Conservation (phyloP, 2,113 vertebrate species). For the Xiphorhynchus elegans region DNA sequence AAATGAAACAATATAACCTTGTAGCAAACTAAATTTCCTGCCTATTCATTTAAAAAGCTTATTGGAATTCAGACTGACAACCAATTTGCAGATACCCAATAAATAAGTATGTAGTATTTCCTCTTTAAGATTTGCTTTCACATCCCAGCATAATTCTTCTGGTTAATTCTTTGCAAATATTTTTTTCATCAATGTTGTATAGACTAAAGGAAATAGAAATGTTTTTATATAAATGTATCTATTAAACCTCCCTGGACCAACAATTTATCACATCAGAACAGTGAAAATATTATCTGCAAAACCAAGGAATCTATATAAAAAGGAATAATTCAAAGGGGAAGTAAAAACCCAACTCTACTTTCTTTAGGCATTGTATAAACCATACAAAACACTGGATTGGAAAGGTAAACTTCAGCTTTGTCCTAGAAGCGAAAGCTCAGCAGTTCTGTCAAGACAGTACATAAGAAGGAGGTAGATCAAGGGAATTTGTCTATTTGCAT, state of each 20-base stretch:
- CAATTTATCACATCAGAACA: not conserved
- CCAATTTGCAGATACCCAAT: not conserved
- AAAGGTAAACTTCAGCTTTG: not conserved
- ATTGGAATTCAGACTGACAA: not conserved
- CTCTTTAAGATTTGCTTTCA: not conserved
- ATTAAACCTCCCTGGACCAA: not conserved
- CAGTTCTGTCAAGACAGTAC: not conserved
- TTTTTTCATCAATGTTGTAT: not conserved
- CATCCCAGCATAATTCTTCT: not conserved
- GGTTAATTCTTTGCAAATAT: not conserved
- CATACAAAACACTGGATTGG: not conserved
- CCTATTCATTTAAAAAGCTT: not conserved
- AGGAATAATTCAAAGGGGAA: not conserved
- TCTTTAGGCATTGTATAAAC: not conserved
- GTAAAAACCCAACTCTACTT: not conserved
- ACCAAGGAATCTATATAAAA: not conserved
- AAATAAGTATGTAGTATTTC: not conserved
- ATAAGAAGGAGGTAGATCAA: not conserved
- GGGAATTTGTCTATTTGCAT: constrained; percentile 12
- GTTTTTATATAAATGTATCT: not conserved
- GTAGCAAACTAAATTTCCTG: not conserved
- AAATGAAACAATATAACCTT: not conserved
- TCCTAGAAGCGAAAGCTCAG: constrained; percentile 10
- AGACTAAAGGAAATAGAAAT: not conserved
- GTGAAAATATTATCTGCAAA: not conserved